Percentiles rank a stretch among this genome's conserved stretches.
phyloP scores from a whole-genome alignment of 2,113 vertebrate genomes.

The Emberiza fucata region DNA sequence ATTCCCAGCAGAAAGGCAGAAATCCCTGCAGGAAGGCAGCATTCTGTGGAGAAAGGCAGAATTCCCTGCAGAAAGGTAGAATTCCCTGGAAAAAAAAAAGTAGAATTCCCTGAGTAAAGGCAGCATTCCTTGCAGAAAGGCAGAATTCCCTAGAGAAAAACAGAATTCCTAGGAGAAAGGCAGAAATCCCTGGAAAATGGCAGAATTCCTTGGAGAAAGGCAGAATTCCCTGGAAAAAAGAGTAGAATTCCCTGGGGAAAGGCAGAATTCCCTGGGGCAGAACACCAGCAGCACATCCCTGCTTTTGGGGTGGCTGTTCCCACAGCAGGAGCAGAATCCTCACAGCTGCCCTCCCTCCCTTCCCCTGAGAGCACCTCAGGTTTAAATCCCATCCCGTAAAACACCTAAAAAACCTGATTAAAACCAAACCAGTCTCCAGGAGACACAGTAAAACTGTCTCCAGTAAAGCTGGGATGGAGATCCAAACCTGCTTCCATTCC shows the following conservation, averaged over 20 bases:
- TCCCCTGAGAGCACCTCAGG: background rate
- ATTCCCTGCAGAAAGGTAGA: too few relatives aligned
- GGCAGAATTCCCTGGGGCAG: too few relatives aligned
- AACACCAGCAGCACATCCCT: background rate
- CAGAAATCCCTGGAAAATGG: background rate
- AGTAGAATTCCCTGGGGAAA: too few relatives aligned
- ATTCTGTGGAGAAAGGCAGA: background rate
- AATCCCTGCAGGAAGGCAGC: accelerated
- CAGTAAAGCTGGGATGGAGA: background rate
- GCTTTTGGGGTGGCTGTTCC: background rate
- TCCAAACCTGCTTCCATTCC: background rate
- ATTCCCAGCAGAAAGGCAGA: too few relatives aligned
- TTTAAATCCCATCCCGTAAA: background rate
- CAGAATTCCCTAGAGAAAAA: background rate
- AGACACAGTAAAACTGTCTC: background rate
- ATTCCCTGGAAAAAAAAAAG: too few relatives aligned
- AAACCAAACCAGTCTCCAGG: background rate
- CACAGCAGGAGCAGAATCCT: background rate
- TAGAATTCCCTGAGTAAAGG: too few relatives aligned
- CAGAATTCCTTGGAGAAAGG: too few relatives aligned
- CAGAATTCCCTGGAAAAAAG: too few relatives aligned
- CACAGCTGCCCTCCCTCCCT: background rate
- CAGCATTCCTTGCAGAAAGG: background rate
- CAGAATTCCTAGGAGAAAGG: too few relatives aligned
- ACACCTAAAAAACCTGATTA: background rate